Evolutionary conservation across 2,113 vertebrate genomes (phyloP), one percentile per base, ranked within the genome.

Genomic region (Numida meleagris): DNA sequence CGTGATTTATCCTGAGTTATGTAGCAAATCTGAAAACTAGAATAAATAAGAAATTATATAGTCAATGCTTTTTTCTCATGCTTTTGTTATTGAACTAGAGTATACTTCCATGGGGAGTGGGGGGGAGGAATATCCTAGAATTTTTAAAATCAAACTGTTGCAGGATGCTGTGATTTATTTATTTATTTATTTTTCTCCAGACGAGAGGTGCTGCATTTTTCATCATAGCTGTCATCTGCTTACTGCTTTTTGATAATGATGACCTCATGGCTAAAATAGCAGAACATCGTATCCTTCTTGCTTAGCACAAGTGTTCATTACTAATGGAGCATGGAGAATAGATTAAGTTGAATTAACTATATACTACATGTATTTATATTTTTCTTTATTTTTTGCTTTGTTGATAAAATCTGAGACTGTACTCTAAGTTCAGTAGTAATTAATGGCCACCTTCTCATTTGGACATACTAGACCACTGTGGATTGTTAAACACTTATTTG

Each of bases 241-340:
- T 99, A 43, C 97, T 99, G 8, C 98, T 99, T 94, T 99, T 99
- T 48, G 99, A 99, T 97, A 99, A 99, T 84, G 99, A 99, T 62
- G 99, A 99, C 88, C 99, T 99, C 86, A 99, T 99, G 99, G 99
- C 99, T 66, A 99, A 99, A 97, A 99, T 99, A 98, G 99, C 99
- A 33, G 99, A 99, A 94, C 99, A 99, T 97, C 99, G 99, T 99
- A 99, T 99, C 99, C 99, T 99, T 97, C 74, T 77, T 87, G 24
- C 25, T 73, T 61, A 68, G 46, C 81, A 3, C 46, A 78, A 55
- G 8, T 55, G 31, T 62, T 48, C 38, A 0, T 71, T 43, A 33
- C 3, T 79, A 27, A 14, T 67, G 57, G 21, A 74, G 29, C 25
- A 73, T 34, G 66, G 53, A 84, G 72, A 80, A 17, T n/a, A 86